Base-by-base conservation (phyloP, 2,888 invertebrate species). In the Troilus luridus region DNA sequence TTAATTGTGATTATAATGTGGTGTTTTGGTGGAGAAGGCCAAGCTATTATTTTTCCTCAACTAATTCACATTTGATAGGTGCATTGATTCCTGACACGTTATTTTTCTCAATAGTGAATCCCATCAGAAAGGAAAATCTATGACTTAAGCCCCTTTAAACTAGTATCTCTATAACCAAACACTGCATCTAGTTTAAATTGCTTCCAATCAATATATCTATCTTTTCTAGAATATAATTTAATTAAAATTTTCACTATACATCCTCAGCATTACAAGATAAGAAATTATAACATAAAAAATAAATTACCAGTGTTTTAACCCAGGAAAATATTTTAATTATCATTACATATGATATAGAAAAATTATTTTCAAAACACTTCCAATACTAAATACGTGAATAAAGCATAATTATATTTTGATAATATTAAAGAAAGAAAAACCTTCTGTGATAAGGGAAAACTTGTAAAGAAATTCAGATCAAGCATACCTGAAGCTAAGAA, bases 401-500 rank as follows among this genome's bases (percentile, higher is more conserved):
- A 62, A n/a, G 62, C 21, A 21, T 9, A 62, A 62, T 62, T 62
- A 62, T 41, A 41, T 41, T 41, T 5, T 41, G 41, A 41, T 41
- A 41, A 41, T 41, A n/a, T n/a, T n/a, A 41, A 41, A 41, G 41
- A 62, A 21, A 62, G 9, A n/a, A 62, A 62, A 62, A 62, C 21
- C 62, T 62, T 62, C 21, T 1, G 12, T 60, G 60, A 7, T 62
- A 21, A 6, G 21, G 10, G 21, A 21, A 62, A 8, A 21, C 10
- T 62, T 24, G 77, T 81, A 81, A 54, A 81, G 21, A 10, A n/a
- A 60, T 58, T 14, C 11, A 59, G 3, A 60, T 59, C 3, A 59
- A 27, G 41, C 88, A 59, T 91, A 94, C 94, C 94, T 91, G 95
- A 98, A 92, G 98, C 97, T 93, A 99, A 95, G 95, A 98, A 99